These are phyloP conservation scores for Eretmochelys imbricata DNA, from an alignment of 2,113 vertebrate genomes.

Conservation along the genomic window DNA sequence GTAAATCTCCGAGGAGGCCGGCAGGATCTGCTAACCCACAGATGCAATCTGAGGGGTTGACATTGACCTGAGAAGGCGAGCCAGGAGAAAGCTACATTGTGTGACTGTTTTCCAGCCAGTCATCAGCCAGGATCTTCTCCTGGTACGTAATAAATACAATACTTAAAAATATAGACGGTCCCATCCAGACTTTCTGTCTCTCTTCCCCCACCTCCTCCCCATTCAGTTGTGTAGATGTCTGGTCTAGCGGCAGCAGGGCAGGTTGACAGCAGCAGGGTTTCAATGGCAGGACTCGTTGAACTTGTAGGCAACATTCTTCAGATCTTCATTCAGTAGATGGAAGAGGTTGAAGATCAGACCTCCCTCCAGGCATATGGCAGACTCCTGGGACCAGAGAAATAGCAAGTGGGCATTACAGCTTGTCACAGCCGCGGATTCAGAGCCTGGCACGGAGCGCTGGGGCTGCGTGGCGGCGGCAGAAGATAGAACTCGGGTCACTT, in stretches of 20 bases:
- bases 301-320: not conserved
- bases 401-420: not conserved
- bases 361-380: not conserved
- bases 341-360: conserved; percentile 11
- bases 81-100: not conserved
- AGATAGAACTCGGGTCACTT: not conserved
- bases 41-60: not conserved
- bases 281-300: not conserved
- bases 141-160: not conserved
- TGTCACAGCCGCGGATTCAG: not conserved
- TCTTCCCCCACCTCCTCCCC: too few species aligned
- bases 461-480: not conserved
- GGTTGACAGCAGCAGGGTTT: not conserved
- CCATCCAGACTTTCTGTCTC: not conserved
- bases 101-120: not conserved
- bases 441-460: not conserved
- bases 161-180: not conserved
- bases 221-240: not conserved
- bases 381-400: not conserved
- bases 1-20: not conserved
- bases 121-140: not conserved
- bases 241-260: too few species aligned
- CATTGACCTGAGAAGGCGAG: not conserved
- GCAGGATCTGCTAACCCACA: not conserved
- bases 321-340: not conserved